phyloP scores from a whole-genome alignment of 2,888 invertebrate genomes.

The Meteorus cinctellus region DNA sequence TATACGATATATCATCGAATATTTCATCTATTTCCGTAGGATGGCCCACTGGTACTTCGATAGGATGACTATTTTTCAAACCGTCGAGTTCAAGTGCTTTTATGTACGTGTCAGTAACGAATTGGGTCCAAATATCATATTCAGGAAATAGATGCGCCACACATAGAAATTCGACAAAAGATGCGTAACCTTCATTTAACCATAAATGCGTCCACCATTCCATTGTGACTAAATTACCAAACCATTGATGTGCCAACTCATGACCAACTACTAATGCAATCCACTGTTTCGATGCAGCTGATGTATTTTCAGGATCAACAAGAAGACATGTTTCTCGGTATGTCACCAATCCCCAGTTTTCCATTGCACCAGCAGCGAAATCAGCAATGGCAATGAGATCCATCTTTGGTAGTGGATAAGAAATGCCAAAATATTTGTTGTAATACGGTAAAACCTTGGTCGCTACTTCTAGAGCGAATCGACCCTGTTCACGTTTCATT shows the following conservation, averaged over 20 bases:
- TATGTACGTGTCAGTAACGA: conserved; percentile 91
- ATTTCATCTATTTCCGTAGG: conserved; percentile 98
- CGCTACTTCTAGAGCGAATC: conserved; percentile 94
- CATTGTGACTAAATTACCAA: conserved; percentile 97
- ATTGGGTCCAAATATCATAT: conserved; percentile 97
- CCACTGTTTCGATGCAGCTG: conserved; percentile 87
- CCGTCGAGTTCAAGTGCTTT: conserved; percentile 90
- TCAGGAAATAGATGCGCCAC: conserved; percentile 95
- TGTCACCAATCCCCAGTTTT: conserved; percentile 92
- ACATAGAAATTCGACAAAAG: conserved; percentile 96
- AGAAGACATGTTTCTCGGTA: conserved; percentile 90
- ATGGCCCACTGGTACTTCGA: conserved; percentile 95
- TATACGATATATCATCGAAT: conserved; percentile 97
- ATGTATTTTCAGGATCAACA: conserved; percentile 92
- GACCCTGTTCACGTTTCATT: conserved; percentile 93
- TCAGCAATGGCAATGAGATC: conserved; percentile 97
- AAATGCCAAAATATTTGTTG: conserved; percentile 94
- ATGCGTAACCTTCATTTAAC: conserved; percentile 97
- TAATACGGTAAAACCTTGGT: conserved; percentile 94
- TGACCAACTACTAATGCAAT: conserved; percentile 93
- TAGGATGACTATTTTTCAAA: conserved; percentile 94
- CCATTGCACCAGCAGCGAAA: conserved; percentile 97
- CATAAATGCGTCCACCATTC: conserved; percentile 98
- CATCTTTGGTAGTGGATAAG: conserved; percentile 96
- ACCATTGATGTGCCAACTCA: conserved; percentile 98